Base-by-base conservation (phyloP, 1,140 invertebrate species). In the Penaeus chinensis region DNA sequence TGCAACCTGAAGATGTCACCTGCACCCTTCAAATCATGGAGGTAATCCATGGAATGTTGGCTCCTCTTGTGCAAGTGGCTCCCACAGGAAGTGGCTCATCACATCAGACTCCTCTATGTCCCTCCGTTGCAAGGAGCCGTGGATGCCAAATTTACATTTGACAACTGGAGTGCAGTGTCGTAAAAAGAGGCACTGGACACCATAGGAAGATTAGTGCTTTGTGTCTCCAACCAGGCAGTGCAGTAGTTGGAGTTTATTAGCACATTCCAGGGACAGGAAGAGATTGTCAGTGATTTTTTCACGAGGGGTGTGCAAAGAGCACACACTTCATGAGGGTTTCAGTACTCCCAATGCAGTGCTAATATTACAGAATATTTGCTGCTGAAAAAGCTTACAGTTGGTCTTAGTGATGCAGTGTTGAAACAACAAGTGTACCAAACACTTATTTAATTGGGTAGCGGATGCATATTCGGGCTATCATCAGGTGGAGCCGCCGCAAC, bases 211-310 rank as follows among this genome's bases (percentile, higher is more conserved):
- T 27, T 76, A 32, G 71, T 76, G 71, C 32, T 76, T 24, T 4
- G 71, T 76, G 18, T 4, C 16, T 20, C 71, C 32, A 78, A 78
- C 7, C 76, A 78, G 76, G 76, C 76, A 37, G 76, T 78, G 76
- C 37, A 16, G 22, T 78, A 13, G 76, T 27, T 47, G 1, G 13
- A 78, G 76, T 78, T 78, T 42, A 42, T 78, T 47, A 37, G 76
- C 37, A 47, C 10, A 2, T 24, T 20, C 13, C 76, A 78, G 76
- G 76, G 76, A n/a, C 32, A 32, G 32, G 27, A 47, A 78, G 32
- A n/a, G 32, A 10, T 0, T 32, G 24, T 78, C 22, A 2, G 76
- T 42, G 76, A 78, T 22, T 78, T 42, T 42, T 78, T 78, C 32
- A 78, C 37, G 1, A 10, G 37, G 10, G 16, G 76, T 42, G 76